Evolutionary conservation across 2,113 vertebrate genomes (phyloP).

Genomic region (Pelusios castaneus): DNA sequence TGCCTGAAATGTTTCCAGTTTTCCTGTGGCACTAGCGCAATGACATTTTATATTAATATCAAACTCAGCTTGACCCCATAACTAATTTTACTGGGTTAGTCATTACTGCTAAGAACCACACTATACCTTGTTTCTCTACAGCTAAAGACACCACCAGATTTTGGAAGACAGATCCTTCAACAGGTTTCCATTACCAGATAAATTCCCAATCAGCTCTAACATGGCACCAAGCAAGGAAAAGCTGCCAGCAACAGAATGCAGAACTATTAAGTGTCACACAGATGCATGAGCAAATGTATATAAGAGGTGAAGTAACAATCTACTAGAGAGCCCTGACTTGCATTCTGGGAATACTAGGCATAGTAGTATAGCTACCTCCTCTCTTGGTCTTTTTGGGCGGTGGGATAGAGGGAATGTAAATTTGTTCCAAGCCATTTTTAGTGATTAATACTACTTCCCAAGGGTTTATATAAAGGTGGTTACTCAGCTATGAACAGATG

Average conservation of each 20-base stretch:
- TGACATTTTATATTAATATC: background rate
- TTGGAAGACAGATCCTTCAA: slow-evolving; percentile 86
- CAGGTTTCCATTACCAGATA: slow-evolving; percentile 85
- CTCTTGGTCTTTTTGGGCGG: background rate
- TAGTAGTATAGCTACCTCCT: background rate
- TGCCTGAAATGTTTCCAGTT: rapidly evolving
- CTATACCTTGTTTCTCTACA: slow-evolving; percentile 17
- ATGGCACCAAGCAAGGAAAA: slow-evolving; percentile 92
- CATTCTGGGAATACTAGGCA: background rate
- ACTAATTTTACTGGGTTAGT: background rate
- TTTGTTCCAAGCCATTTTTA: background rate
- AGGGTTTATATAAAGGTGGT: background rate
- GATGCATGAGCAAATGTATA: slow-evolving; percentile 87
- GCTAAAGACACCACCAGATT: slow-evolving; percentile 46
- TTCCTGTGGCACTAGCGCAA: background rate
- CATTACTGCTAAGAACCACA: background rate
- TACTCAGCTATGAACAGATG: background rate
- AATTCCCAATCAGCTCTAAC: slow-evolving; percentile 85
- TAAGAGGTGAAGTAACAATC: slow-evolving; percentile 82
- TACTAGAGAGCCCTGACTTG: background rate
- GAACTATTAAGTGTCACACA: slow-evolving; percentile 89
- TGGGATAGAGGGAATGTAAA: background rate
- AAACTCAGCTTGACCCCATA: rapidly evolving
- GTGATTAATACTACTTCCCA: background rate
- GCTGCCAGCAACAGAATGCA: slow-evolving; percentile 89